phyloP scores from a whole-genome alignment of 2,113 vertebrate genomes.

The Candoia aspera region DNA sequence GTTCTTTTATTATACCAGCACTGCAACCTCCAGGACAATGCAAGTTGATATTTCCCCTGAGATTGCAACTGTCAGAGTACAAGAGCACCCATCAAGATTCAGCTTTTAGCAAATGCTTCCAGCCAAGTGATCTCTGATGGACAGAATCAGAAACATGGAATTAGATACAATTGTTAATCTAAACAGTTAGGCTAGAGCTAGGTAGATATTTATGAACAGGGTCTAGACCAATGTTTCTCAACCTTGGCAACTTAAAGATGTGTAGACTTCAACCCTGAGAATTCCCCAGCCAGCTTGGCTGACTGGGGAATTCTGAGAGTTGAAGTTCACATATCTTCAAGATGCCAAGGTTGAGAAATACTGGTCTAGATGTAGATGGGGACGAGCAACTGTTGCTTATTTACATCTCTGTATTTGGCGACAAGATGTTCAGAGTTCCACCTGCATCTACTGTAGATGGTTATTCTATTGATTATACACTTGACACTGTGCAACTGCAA shows the following conservation, averaged over 20 bases:
- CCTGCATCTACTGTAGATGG: slow-evolving; percentile 15
- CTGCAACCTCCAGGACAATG: background rate
- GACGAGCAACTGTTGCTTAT: background rate
- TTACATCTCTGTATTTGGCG: background rate
- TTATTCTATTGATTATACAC: background rate
- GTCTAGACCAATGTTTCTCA: no score
- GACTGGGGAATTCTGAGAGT: no score
- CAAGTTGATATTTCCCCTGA: background rate
- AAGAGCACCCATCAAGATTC: background rate
- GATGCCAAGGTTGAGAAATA: no score
- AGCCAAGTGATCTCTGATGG: background rate
- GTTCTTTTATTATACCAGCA: background rate
- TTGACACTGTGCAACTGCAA: background rate
- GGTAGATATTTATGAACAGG: background rate
- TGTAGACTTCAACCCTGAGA: no score
- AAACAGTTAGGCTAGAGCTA: background rate
- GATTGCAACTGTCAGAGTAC: background rate
- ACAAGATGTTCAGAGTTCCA: background rate
- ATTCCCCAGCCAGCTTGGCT: no score
- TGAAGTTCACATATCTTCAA: no score
- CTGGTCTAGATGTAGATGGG: background rate
- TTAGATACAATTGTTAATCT: background rate
- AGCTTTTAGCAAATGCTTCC: background rate
- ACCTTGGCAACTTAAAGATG: no score
- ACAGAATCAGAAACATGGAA: background rate